Evolutionary conservation across 37 sponge, comb jelly and placozoan genomes (phyloP).

Genomic region (Chondrilla cf. caribensis): DNA sequence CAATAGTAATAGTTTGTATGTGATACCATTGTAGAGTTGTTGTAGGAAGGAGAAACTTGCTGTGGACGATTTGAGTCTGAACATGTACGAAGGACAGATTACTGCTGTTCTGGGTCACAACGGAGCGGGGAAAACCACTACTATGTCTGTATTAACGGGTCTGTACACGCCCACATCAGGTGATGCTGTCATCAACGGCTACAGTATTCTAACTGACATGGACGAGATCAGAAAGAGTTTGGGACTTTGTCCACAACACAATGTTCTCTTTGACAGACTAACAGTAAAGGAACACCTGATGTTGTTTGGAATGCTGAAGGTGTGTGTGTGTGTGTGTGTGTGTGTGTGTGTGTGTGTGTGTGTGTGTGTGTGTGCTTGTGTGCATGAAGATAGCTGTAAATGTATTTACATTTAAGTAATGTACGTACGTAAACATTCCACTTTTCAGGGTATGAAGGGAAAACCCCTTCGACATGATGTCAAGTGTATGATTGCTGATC

Average conservation of each 20-base stretch:
- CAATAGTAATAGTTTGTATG: not conserved
- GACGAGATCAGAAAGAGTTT: constrained; percentile 65
- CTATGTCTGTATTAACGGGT: constrained; percentile 80
- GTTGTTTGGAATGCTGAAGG: constrained; percentile 60
- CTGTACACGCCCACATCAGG: constrained; percentile 83
- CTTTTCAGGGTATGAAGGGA: constrained; percentile 1
- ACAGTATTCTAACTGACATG: constrained; percentile 63
- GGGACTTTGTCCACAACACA: constrained; percentile 90
- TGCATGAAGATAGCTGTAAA: not conserved
- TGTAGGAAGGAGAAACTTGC: constrained; percentile 13
- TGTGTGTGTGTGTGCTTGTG: no score
- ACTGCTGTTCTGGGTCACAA: constrained; percentile 74
- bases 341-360: not conserved
- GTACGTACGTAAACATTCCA: not conserved
- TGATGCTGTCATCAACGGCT: constrained; percentile 65
- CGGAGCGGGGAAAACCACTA: constrained; percentile 76
- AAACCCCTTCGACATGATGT: constrained; percentile 32
- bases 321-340: not conserved
- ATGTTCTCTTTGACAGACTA: constrained; percentile 80
- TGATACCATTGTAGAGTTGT: constrained; percentile 11
- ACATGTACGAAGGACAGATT: constrained; percentile 73
- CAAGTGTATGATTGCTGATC: constrained; percentile 62
- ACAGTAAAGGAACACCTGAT: constrained; percentile 68
- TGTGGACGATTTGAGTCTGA: constrained; percentile 54
- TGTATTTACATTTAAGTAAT: not conserved